These are phyloP conservation scores for Drymodes brunneopygia DNA, from an alignment of 2,113 vertebrate genomes.

Conservation along the genomic window DNA sequence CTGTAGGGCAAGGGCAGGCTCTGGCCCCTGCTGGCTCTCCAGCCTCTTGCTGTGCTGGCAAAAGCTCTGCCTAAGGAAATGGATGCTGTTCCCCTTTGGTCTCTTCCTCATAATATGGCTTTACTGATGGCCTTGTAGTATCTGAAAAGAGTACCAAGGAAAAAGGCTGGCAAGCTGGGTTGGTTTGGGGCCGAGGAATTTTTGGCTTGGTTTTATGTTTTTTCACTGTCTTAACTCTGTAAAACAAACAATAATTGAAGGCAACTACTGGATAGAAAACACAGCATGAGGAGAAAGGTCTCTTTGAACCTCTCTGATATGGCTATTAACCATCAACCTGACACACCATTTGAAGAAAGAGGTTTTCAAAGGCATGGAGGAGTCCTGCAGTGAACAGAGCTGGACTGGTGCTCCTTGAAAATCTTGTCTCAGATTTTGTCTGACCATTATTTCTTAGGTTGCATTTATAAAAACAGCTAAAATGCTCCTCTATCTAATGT, in stretches of 20 bases:
- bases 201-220: neutral
- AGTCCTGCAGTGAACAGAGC: neutral
- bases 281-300: conserved; percentile 7
- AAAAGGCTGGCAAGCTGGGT: neutral
- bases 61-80: neutral
- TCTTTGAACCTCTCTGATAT: conserved; percentile 33
- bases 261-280: conserved; percentile 17
- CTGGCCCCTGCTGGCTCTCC: accelerated
- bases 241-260: conserved; percentile 15
- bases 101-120: neutral
- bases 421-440: neutral
- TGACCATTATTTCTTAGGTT: neutral
- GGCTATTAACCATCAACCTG: conserved; percentile 9
- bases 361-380: neutral
- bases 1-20: neutral
- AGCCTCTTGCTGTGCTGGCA: neutral
- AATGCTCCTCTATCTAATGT: neutral
- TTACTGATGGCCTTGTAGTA: neutral
- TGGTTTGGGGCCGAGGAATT: neutral
- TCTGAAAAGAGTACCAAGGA: neutral
- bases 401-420: neutral
- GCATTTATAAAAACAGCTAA: neutral
- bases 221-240: neutral
- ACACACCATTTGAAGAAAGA: neutral
- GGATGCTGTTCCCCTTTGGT: neutral